Evolutionary conservation across 2,113 vertebrate genomes (phyloP), one percentile per base, ranked within the genome.

Genomic region (Herpailurus yagouaroundi): DNA sequence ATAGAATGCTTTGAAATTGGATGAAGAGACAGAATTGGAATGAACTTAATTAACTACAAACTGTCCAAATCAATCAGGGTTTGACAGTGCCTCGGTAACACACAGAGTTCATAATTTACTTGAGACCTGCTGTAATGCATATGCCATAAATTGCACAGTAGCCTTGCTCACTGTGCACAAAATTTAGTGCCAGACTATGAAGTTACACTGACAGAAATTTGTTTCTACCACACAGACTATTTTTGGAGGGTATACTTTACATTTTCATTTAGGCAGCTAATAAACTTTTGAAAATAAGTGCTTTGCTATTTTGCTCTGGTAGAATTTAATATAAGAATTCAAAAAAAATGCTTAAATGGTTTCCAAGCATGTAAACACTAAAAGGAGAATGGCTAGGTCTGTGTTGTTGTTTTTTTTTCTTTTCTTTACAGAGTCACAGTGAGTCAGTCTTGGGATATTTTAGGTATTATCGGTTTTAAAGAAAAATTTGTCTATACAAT

Each of bases 11-110:
- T 99, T 99, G 98, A 99, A 98, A 98, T 97, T 98, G 97, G 98
- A 97, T 98, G 98, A 99, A 97, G 97, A 98, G 98, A 98, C 98
- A 98, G 99, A 98, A 98, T 99, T 99, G 98, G 97, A 99, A 99
- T 99, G 98, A 99, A 98, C 98, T 99, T 99, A 98, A 99, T 99
- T 99, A 99, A 99, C 98, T 99, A 97, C 98, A 98, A 98, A 98
- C 98, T 99, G 98, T 98, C 98, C 97, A 98, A 98, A 99, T 98
- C 99, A 99, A 99, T 99, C 98, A 98, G 98, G 94, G 98, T 98
- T 98, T 98, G 97, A 97, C 96, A 98, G 97, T 93, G 94, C 97
- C 93, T 98, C 92, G 94, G 97, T 98, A 98, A 97, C 96, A 97
- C 95, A 97, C 95, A 98, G 97, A 97, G 98, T 98, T 99, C 98